A percentile compares a stretch with the other conserved stretches of the same genome.
phyloP scores from a whole-genome alignment of 2,888 invertebrate species.

The Conchocele bisecta region DNA sequence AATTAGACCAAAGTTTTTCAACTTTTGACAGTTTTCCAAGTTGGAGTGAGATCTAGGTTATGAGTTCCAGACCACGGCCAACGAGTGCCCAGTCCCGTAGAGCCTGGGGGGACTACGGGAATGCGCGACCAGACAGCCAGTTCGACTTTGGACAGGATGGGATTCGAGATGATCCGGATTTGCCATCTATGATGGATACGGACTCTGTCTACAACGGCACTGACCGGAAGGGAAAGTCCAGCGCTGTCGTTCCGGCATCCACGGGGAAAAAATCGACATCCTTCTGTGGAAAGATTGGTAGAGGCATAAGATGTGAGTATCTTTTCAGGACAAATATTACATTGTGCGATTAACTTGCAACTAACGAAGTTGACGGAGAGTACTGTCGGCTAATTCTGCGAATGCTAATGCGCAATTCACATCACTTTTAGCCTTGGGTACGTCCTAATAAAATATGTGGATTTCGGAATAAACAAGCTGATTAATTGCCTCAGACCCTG shows the following conservation, averaged over 20 bases:
- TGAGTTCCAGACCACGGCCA: constrained; percentile 61
- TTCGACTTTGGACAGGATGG: constrained; percentile 69
- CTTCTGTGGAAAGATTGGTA: constrained; percentile 74
- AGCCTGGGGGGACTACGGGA: constrained; percentile 71
- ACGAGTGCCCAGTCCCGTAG: constrained; percentile 74
- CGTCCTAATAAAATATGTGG: too few species aligned
- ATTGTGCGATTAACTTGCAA: too few species aligned
- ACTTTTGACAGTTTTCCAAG: neutral
- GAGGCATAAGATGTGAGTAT: constrained; percentile 80
- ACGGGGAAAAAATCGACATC: constrained; percentile 56
- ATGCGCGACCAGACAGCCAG: constrained; percentile 62
- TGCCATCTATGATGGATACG: constrained; percentile 61
- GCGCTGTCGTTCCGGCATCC: constrained; percentile 34
- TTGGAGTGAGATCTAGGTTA: neutral
- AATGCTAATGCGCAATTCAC: too few species aligned
- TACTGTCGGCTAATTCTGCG: too few species aligned
- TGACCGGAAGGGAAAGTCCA: constrained; percentile 43
- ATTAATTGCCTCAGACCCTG: too few species aligned
- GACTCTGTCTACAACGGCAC: constrained; percentile 62
- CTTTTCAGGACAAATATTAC: too few species aligned
- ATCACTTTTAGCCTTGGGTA: too few species aligned
- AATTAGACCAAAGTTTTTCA: neutral
- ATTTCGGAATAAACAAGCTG: too few species aligned
- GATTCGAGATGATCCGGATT: constrained; percentile 69
- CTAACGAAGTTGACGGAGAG: too few species aligned